Percentiles rank a stretch among this genome's conserved stretches.
These are phyloP conservation scores for Acrobasis repandana DNA, from an alignment of 2,888 invertebrate genomes.

Conservation along the genomic window DNA sequence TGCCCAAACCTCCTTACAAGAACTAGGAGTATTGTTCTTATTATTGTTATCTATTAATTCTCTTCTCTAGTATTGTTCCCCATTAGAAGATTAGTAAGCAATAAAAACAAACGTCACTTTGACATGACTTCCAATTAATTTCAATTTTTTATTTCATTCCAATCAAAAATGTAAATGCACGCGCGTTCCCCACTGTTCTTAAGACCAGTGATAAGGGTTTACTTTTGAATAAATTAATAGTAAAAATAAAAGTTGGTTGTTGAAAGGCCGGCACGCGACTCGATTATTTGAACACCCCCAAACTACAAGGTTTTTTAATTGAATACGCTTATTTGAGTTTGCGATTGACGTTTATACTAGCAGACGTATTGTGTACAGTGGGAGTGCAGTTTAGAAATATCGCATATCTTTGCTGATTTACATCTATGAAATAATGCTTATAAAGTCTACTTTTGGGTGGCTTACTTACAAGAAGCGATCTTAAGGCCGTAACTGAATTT, in stretches of 20 bases:
- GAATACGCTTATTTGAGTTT: conserved; percentile 74
- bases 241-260: conserved; percentile 18
- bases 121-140: conserved; percentile 68
- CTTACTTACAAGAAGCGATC: too few relatives aligned
- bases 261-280: conserved; percentile 62
- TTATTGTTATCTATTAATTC: too few relatives aligned
- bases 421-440: too few relatives aligned
- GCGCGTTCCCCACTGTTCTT: not conserved
- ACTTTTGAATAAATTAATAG: conserved; percentile 11
- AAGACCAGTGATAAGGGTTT: not conserved
- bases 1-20: too few relatives aligned
- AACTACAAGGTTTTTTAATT: conserved; percentile 68
- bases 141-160: conserved; percentile 43
- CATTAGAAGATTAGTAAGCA: conserved; percentile 5
- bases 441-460: too few relatives aligned
- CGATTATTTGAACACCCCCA: conserved; percentile 62
- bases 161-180: conserved; percentile 12
- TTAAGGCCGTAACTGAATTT: too few relatives aligned
- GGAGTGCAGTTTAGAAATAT: not conserved
- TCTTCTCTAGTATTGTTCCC: too few relatives aligned
- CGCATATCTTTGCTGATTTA: too few relatives aligned
- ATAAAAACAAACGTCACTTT: conserved; percentile 49
- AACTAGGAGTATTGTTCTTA: too few relatives aligned
- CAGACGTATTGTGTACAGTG: conserved; percentile 4
- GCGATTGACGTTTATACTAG: conserved; percentile 57